Base-by-base conservation (phyloP, 2,888 invertebrate genomes). In the Coleophora deauratella region DNA sequence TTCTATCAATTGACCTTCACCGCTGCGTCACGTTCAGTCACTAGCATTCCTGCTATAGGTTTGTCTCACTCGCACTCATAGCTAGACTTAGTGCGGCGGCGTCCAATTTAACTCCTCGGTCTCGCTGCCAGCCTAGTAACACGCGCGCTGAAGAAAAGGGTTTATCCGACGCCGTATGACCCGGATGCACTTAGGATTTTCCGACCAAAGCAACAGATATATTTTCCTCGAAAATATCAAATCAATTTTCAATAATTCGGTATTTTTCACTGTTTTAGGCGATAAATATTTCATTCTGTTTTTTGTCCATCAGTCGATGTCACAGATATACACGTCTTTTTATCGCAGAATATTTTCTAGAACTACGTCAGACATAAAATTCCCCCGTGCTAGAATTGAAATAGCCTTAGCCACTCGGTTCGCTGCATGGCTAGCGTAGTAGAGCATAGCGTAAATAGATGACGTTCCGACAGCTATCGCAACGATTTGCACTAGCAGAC, bases 71-170 rank as follows among this genome's bases (percentile, higher is more conserved):
- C 68, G 46, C 73, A 53, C 79, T 47, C 50, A 49, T 46, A 35
- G 55, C 56, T 54, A 62, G 54, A 55, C 48, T 54, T 58, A 54
- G 52, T 53, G 50, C 53, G 52, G 57, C 58, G 64, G 31, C 10
- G 50, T 65, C 50, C 52, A 55, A 51, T 51, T 52, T 60, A 79
- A 61, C 82, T 82, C 79, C 65, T 74, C 58, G 50, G 42, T 35
- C 48, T 56, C 63, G 59, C 78, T 84, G 79, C 45, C 61, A 60
- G 72, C 84, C 85, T 84, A 80, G 85, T 85, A 84, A 78, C 81
- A 73, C 80, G 84, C 84, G 84, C 84, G 85, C 84, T 82, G 81
- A 82, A 84, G 85, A 85, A 85, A 84, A 85, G 85, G 84, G 85
- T 85, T 85, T 85, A 85, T 84, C 85, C 84, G 85, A 82, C 79